phyloP scores from a whole-genome alignment of 2,888 invertebrate species.

The Heliconius erato region DNA sequence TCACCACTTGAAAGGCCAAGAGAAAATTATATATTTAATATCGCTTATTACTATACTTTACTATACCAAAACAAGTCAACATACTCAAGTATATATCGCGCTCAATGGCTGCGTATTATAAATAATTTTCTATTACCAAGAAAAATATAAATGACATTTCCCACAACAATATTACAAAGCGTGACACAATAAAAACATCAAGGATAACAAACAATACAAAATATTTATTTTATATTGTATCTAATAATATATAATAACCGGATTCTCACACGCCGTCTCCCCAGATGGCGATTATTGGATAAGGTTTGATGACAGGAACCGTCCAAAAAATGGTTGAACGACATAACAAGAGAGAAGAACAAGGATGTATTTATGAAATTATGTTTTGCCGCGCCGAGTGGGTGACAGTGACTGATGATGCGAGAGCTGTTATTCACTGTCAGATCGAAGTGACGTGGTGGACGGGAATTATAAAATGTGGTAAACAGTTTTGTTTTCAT shows the following conservation, averaged over 20 bases:
- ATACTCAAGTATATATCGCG: too few species aligned
- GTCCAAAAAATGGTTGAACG: constrained; percentile 50
- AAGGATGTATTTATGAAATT: constrained; percentile 83
- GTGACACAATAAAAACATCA: not conserved
- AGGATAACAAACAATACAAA: not conserved
- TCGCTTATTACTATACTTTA: too few species aligned
- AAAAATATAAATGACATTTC: not conserved
- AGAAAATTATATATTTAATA: too few species aligned
- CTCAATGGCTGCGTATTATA: too few species aligned
- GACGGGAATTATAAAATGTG: constrained; percentile 35
- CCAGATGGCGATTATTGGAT: constrained; percentile 39
- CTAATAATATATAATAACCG: constrained; percentile 6
- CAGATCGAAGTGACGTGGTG: constrained; percentile 81
- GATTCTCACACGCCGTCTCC: not conserved
- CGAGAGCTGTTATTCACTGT: constrained; percentile 82
- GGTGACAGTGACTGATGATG: constrained; percentile 84
- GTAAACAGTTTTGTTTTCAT: constrained; percentile 4
- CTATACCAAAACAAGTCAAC: too few species aligned
- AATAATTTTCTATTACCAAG: not conserved
- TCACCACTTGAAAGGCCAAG: too few species aligned
- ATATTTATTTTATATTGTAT: not conserved
- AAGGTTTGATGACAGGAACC: constrained; percentile 44
- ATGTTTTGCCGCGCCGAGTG: constrained; percentile 80
- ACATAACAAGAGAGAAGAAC: constrained; percentile 70
- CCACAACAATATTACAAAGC: not conserved